Percentiles rank a stretch among this genome's conserved stretches.
Conservation (phyloP, 35 echinoderm and acorn worm species). For the Stichopus chloronotus region DNA sequence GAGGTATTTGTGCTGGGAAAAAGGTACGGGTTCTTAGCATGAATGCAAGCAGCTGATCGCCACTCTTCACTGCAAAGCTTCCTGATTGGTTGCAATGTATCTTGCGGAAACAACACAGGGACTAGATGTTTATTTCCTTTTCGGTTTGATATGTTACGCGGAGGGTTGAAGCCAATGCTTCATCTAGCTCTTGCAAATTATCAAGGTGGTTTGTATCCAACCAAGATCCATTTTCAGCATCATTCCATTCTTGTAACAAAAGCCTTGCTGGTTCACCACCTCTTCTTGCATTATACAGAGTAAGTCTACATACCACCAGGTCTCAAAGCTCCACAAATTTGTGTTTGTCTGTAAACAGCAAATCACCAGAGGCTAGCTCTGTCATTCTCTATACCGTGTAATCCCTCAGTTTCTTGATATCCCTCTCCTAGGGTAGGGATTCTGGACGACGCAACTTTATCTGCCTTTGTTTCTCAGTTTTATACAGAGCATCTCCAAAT, state of each 20-base stretch:
- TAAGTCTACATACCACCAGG: conserved; percentile 55
- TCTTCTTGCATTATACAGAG: conserved; percentile 74
- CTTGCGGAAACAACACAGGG: conserved; percentile 12
- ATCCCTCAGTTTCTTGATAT: conserved; percentile 55
- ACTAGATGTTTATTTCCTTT: conserved; percentile 19
- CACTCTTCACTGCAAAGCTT: not conserved
- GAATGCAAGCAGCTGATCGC: not conserved
- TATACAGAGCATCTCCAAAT: conserved; percentile 66
- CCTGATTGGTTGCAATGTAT: not conserved
- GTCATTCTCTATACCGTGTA: conserved; percentile 24
- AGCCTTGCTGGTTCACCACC: conserved; percentile 80
- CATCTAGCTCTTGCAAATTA: not conserved
- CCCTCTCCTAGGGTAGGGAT: conserved; percentile 51
- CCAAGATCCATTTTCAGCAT: conserved; percentile 26
- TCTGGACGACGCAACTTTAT: conserved; percentile 47
- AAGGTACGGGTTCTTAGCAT: not conserved
- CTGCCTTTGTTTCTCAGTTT: conserved; percentile 30
- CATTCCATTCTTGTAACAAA: conserved; percentile 68
- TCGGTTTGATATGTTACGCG: not conserved
- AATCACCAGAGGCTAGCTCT: not conserved
- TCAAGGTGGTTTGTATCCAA: not conserved
- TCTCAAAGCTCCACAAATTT: conserved; percentile 25
- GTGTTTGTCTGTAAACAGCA: not conserved
- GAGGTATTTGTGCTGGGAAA: not conserved
- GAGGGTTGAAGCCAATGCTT: not conserved